Percentiles rank a stretch among this genome's conserved stretches.
phyloP scores from a whole-genome alignment of 2,797 vertebrate genomes.

The Ispidina lecontei region DNA sequence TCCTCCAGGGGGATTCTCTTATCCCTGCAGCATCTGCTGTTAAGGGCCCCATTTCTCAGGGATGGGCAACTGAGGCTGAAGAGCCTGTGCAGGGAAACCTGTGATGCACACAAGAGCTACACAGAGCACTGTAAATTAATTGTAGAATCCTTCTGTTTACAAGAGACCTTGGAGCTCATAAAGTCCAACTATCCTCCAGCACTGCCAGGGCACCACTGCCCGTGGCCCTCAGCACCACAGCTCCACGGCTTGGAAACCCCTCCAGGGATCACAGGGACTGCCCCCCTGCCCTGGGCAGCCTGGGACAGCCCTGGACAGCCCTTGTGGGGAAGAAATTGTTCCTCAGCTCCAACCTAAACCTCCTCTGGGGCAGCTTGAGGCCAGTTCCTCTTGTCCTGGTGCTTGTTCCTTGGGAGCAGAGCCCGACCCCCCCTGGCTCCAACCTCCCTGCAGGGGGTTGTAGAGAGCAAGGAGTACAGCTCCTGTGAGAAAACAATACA shows the following conservation, averaged over 20 bases:
- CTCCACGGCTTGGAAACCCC: not conserved
- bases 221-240: not conserved
- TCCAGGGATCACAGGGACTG: not conserved
- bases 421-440: not conserved
- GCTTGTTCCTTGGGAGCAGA: not conserved
- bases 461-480: not conserved
- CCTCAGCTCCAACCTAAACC: not conserved
- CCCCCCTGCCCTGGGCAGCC: not conserved
- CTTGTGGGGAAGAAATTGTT: not conserved
- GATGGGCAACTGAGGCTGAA: too few relatives aligned
- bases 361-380: not conserved
- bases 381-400: not conserved
- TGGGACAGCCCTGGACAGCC: not conserved
- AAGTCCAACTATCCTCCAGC: not conserved
- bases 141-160: not conserved
- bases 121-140: not conserved
- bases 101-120: not conserved
- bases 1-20: accelerated
- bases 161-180: not conserved
- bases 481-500: not conserved
- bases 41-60: not conserved
- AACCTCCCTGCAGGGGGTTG: not conserved
- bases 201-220: not conserved
- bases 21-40: not conserved
- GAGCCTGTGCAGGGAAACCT: too few relatives aligned